These are phyloP conservation scores for Empidonax traillii DNA, from an alignment of 2,113 vertebrate species.

Conservation along the genomic window DNA sequence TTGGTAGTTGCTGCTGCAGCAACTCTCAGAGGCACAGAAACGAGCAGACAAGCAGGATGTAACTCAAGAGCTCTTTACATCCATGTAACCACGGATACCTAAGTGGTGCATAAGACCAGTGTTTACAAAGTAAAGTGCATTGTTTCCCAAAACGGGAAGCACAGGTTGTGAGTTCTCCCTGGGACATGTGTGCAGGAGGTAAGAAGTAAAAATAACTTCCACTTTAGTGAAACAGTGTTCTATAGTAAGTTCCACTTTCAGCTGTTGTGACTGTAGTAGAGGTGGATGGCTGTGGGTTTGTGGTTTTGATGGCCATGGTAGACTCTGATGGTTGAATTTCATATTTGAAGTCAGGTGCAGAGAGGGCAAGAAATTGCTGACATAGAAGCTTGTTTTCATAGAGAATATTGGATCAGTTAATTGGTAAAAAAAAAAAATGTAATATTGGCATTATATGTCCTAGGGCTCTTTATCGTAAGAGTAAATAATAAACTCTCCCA, in stretches of 20 bases:
- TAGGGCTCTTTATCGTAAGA: neutral
- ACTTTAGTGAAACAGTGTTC: neutral
- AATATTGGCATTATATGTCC: neutral
- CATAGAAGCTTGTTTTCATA: neutral
- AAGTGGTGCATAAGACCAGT: neutral
- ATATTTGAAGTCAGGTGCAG: neutral
- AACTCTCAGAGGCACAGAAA: neutral
- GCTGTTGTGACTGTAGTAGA: neutral
- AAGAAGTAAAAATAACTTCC: neutral
- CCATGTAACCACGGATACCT: neutral
- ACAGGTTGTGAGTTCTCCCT: neutral
- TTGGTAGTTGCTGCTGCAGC: neutral
- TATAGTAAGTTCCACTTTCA: neutral
- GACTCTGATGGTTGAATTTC: neutral
- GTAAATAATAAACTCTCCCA: neutral
- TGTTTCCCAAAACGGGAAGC: conserved; percentile 12
- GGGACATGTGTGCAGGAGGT: neutral
- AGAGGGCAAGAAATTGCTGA: neutral
- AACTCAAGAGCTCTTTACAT: neutral
- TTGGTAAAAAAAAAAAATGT: neutral
- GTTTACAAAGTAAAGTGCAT: neutral
- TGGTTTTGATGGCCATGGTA: neutral
- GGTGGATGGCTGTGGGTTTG: neutral
- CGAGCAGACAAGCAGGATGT: neutral
- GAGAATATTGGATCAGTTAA: neutral